Percentiles rank a stretch among this genome's conserved stretches.
Conservation (phyloP, 2,113 vertebrate species). For the Baryphthengus martii region DNA sequence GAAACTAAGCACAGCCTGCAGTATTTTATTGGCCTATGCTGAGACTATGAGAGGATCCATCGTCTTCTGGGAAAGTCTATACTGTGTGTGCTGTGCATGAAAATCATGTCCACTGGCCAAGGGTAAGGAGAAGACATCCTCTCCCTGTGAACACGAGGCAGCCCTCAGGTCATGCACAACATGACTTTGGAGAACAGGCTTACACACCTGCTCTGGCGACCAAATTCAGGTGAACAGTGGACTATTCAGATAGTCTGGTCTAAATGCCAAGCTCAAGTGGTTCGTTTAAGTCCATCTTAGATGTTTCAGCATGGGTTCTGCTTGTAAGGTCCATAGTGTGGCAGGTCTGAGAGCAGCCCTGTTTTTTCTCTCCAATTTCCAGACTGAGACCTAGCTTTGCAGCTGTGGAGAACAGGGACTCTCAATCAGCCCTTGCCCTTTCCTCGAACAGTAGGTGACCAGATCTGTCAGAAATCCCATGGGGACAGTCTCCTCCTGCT, state of each 20-base stretch:
- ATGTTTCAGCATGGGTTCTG: neutral
- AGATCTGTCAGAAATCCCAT: neutral
- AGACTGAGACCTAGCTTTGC: neutral
- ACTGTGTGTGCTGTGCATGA: accelerated
- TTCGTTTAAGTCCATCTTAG: neutral
- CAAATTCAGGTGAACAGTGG: neutral
- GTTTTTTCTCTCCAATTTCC: neutral
- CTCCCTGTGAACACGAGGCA: neutral
- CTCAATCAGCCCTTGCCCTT: neutral
- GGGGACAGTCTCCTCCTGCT: neutral
- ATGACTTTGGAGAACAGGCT: neutral
- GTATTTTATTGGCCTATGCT: neutral
- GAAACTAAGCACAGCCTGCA: neutral
- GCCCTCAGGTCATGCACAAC: accelerated
- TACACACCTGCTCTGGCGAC: neutral
- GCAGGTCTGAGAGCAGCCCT: neutral
- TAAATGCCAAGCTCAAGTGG: neutral
- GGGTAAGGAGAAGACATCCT: neutral
- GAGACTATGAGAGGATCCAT: neutral
- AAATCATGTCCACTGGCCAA: neutral
- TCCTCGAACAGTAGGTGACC: neutral
- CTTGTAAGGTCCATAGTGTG: neutral
- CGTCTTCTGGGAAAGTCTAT: neutral
- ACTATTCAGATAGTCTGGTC: neutral
- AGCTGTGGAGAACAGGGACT: neutral